Base-by-base conservation (phyloP, 1,140 invertebrate species). In the Pseudoatta argentina region DNA sequence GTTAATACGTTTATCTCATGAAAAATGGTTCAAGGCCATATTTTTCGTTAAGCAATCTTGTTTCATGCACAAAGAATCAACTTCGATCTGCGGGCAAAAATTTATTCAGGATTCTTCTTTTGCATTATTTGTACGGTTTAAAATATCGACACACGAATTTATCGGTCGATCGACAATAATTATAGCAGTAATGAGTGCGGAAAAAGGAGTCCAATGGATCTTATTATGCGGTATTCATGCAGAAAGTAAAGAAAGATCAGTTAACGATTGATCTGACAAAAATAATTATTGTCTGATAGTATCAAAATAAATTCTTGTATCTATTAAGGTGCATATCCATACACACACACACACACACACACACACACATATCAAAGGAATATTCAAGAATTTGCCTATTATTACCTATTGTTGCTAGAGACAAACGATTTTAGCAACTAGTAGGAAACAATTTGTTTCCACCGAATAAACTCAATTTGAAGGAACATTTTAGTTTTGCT, bases 71-170 rank as follows among this genome's bases (percentile, higher is more conserved):
- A 10, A 24, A 55, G n/a, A 69, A 55, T 0, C 12, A 67, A 18
- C 30, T 24, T 53, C 10, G n/a, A 79, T 67, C 27, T 21, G n/a
- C 24, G 0, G 34, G 10, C 10, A 10, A 30, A 14, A 55, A 55
- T 39, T 53, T 7, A 79, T 18, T 67, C 3, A 51, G n/a, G 34
- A 55, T 67, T n/a, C n/a, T n/a, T n/a, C 8, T 79, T 48, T 67
- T 44, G 12, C 64, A 34, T 67, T 67, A 44, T 0, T 39, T 39
- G 3, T n/a, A n/a, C 10, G 5, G n/a, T 55, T 3, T 34, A 53
- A 39, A 57, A 21, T 75, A 76, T 59, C 1, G 14, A 61, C 12
- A 18, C 5, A 76, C n/a, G 14, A 21, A 39, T 57, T 76, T 1
- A 7, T 77, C 8, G 14, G 21, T 12, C 14, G 3, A 63, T 27